A percentile compares a stretch with the other conserved stretches of the same genome.
These are phyloP conservation scores for Oncorhynchus masou DNA, from an alignment of 2,113 vertebrate species.

Conservation along the genomic window DNA sequence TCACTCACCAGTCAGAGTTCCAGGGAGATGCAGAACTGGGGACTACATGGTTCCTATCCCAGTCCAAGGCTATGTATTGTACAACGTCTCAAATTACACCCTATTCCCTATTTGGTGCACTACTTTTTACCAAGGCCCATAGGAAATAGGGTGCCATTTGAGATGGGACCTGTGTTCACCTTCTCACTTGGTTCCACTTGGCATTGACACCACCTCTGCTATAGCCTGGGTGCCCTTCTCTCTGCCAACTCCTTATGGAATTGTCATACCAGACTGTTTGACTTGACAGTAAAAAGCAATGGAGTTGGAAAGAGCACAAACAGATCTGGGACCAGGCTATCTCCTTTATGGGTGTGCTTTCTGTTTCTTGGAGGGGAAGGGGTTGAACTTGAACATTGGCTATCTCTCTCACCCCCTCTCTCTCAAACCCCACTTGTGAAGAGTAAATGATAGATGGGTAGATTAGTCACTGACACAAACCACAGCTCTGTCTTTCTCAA, in stretches of 20 bases:
- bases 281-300: too few species aligned
- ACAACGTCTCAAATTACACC: too few species aligned
- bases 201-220: neutral
- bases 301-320: too few species aligned
- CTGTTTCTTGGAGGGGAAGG: neutral
- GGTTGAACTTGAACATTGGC: too few species aligned
- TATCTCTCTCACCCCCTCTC: neutral
- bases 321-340: neutral
- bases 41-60: neutral
- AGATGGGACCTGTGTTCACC: neutral
- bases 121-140: neutral
- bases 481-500: slow-evolving; percentile 21
- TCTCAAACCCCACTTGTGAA: neutral
- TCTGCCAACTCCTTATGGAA: too few species aligned
- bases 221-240: neutral
- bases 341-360: neutral
- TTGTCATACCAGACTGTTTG: too few species aligned
- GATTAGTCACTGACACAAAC: slow-evolving; percentile 34
- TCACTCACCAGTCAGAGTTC: neutral
- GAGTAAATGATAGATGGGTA: too few species aligned
- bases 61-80: neutral
- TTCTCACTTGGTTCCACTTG: neutral
- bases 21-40: neutral
- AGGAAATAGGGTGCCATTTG: too few species aligned
- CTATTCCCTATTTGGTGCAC: neutral